A percentile compares a stretch with the other conserved stretches of the same genome.
phyloP scores from a whole-genome alignment of 2,797 vertebrate genomes.

The Urosaurus nigricauda region DNA sequence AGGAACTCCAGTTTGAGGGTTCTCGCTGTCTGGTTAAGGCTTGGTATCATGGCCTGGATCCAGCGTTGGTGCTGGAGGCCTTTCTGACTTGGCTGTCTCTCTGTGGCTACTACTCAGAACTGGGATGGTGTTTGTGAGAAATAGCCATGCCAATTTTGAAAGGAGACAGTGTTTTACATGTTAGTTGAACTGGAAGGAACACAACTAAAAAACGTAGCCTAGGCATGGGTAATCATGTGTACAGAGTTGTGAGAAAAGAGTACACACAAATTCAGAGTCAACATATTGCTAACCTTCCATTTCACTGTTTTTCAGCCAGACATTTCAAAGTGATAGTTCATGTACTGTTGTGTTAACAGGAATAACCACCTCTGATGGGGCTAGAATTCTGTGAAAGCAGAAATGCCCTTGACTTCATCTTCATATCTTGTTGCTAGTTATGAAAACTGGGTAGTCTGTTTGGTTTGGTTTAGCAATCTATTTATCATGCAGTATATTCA shows the following conservation, averaged over 20 bases:
- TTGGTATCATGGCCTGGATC: not conserved
- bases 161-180: slow-evolving; percentile 28
- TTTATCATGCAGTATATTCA: not conserved
- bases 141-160: slow-evolving; percentile 25
- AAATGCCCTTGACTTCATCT: slow-evolving; percentile 63
- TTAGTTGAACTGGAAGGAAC: slow-evolving; percentile 53
- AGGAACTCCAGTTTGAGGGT: not conserved
- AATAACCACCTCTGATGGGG: not conserved
- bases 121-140: slow-evolving; percentile 11
- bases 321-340: slow-evolving; percentile 23
- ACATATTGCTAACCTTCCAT: slow-evolving; percentile 42
- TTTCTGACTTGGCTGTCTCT: not conserved
- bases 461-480: slow-evolving; percentile 18
- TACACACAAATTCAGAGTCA: slow-evolving; percentile 38
- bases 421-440: slow-evolving; percentile 55
- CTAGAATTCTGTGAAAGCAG: slow-evolving; percentile 40
- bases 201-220: slow-evolving; percentile 42
- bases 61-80: not conserved
- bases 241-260: slow-evolving; percentile 30
- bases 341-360: slow-evolving; percentile 49
- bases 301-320: slow-evolving; percentile 24
- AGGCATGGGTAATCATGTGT: slow-evolving; percentile 44
- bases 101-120: not conserved
- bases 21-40: not conserved
- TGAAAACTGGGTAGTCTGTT: slow-evolving; percentile 30